A percentile compares a stretch with the other conserved stretches of the same genome.
phyloP scores from a whole-genome alignment of 1,140 invertebrate species.

The Dysdera silvatica region DNA sequence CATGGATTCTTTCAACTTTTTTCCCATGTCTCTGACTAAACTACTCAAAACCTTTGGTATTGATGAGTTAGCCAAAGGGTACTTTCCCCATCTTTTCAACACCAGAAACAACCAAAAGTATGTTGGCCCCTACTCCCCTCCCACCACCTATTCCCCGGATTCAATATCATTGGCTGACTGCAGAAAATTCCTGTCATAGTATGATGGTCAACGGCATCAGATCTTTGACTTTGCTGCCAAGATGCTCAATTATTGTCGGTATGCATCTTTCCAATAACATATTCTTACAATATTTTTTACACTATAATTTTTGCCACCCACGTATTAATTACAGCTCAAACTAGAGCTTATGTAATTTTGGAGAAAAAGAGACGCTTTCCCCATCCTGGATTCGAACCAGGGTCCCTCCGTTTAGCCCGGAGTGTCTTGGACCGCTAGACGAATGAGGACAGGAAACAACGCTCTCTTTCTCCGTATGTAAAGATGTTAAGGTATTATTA shows the following conservation, averaged over 20 bases:
- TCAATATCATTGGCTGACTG: conserved; percentile 10
- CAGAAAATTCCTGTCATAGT: conserved; percentile 18
- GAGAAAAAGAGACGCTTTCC: too few relatives aligned
- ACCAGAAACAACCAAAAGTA: neutral
- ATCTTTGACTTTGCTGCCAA: neutral
- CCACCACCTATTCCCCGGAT: neutral
- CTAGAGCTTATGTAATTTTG: neutral
- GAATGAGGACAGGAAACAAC: neutral
- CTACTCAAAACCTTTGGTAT: conserved; percentile 7
- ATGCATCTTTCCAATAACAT: neutral
- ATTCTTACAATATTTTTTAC: neutral
- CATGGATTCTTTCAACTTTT: conserved; percentile 3
- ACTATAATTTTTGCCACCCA: too few relatives aligned
- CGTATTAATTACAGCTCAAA: neutral
- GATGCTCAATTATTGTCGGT: neutral
- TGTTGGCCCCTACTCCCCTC: neutral
- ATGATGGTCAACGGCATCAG: neutral
- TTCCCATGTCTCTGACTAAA: neutral
- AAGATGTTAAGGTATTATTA: too few relatives aligned
- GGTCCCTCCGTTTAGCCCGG: too few relatives aligned
- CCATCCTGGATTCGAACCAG: too few relatives aligned
- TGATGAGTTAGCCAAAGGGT: neutral
- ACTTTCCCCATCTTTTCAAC: conserved; percentile 18
- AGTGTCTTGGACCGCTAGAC: neutral
- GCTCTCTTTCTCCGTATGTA: neutral